These are phyloP conservation scores for Stegana nigrithorax DNA, from an alignment of 2,888 invertebrate genomes.

Conservation along the genomic window DNA sequence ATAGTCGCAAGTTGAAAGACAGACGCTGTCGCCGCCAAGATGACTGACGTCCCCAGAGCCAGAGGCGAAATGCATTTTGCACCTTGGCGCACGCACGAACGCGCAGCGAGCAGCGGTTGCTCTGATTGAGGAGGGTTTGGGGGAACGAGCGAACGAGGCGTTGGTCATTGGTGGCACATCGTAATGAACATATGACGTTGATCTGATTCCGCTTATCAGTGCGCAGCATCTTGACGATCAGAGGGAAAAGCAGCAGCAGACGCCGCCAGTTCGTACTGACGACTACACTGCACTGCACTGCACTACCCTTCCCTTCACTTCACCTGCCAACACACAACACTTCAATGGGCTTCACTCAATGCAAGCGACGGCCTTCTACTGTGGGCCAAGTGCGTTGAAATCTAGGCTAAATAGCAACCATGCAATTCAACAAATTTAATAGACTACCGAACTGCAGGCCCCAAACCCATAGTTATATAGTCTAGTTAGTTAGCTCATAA, in stretches of 20 bases:
- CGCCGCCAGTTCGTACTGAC: constrained; percentile 17
- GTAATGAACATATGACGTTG: constrained; percentile 18
- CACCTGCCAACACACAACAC: too few species aligned
- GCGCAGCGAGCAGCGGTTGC: constrained; percentile 42
- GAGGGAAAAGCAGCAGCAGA: constrained; percentile 7
- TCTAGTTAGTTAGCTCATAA: too few species aligned
- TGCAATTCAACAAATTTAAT: too few species aligned
- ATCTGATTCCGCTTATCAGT: constrained; percentile 19
- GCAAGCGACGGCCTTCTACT: too few species aligned
- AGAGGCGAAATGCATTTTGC: constrained; percentile 64
- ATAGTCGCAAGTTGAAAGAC: constrained; percentile 32
- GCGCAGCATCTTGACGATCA: constrained; percentile 5
- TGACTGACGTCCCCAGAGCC: constrained; percentile 56
- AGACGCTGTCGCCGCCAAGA: constrained; percentile 13
- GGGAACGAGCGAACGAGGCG: background rate
- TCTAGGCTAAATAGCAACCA: too few species aligned
- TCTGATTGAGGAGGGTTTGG: background rate
- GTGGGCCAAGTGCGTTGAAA: too few species aligned
- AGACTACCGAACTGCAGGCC: too few species aligned
- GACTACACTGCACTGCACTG: too few species aligned
- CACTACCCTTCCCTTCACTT: too few species aligned
- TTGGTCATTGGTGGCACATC: constrained; percentile 8
- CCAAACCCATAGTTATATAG: too few species aligned
- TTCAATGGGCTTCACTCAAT: too few species aligned
- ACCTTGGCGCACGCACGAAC: constrained; percentile 43